Conservation (phyloP, 2,113 vertebrate species). For the Neotoma lepida region DNA sequence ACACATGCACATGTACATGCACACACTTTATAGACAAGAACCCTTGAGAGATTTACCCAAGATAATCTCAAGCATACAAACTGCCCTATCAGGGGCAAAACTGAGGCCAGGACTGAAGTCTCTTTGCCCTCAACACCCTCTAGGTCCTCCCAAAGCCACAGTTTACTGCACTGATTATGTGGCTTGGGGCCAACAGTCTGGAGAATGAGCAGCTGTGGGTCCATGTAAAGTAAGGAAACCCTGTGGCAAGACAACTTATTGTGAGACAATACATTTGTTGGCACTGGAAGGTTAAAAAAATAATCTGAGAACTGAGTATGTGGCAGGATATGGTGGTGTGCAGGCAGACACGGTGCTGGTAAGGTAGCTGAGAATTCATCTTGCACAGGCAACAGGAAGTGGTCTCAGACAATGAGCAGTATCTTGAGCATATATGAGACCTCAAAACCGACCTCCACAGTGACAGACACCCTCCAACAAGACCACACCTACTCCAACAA, state of each 20-base stretch:
- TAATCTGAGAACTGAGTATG: neutral
- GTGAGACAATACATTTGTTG: neutral
- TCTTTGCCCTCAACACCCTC: neutral
- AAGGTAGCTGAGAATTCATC: neutral
- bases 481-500: neutral
- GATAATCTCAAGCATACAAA: neutral
- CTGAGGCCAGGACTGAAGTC: neutral
- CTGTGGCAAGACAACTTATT: neutral
- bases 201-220: neutral
- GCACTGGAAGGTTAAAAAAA: neutral
- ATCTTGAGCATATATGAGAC: neutral
- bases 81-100: neutral
- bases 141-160: neutral
- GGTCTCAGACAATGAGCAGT: neutral
- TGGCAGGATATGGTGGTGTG: neutral
- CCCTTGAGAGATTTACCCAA: neutral
- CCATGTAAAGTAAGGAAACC: neutral
- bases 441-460: neutral
- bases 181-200: neutral
- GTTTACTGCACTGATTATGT: neutral
- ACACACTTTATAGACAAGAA: slow-evolving; percentile 14
- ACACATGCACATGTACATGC: neutral
- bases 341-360: neutral
- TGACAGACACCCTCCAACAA: neutral
- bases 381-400: neutral